Base-by-base conservation (phyloP, 2,113 vertebrate genomes). In the Crypturellus undulatus region DNA sequence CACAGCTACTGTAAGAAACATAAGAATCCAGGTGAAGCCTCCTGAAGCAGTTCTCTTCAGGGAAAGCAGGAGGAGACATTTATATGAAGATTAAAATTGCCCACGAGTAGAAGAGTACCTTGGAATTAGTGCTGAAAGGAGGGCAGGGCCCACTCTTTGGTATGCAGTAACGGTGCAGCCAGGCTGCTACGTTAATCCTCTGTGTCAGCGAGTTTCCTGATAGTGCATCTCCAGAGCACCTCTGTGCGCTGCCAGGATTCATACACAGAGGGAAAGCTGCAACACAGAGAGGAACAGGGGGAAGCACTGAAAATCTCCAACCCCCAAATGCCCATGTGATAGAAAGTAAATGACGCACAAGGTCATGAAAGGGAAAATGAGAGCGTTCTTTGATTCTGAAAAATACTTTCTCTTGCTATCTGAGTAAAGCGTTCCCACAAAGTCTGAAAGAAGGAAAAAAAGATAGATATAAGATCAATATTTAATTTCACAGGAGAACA, bases 131-230 rank as follows among this genome's bases (percentile, higher is more conserved):
- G 43, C 56, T 78, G 71, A 91, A 94, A 94, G n/a, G 84, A 93
- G 45, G 76, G 79, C 26, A 80, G 86, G 79, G 60, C 83, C 34
- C 43, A 65, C 72, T 85, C 30, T 79, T 95, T 95, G 64, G 87
- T 88, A 94, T 96, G 93, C 94, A 95, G 67, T 78, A 92, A 87
- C 81, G 63, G 93, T 90, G 91, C 87, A 79, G n/a, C 52, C n/a
- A 65, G 60, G 63, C 62, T 79, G 93, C 52, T 89, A 40, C 82
- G 80, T 97, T 95, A 93, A 95, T 97, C 93, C 93, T 79, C 43
- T 87, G 36, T 93, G 88, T 95, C 96, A 94, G 96, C 81, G 92
- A 34, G 58, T 73, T 94, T 80, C 72, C 86, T 90, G 62, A 92
- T 87, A 63, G 14, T 2, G 8, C 77, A 87, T 87, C 90, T 95